Base-by-base conservation (phyloP, 2,113 vertebrate species). In the Macaca mulatta region DNA sequence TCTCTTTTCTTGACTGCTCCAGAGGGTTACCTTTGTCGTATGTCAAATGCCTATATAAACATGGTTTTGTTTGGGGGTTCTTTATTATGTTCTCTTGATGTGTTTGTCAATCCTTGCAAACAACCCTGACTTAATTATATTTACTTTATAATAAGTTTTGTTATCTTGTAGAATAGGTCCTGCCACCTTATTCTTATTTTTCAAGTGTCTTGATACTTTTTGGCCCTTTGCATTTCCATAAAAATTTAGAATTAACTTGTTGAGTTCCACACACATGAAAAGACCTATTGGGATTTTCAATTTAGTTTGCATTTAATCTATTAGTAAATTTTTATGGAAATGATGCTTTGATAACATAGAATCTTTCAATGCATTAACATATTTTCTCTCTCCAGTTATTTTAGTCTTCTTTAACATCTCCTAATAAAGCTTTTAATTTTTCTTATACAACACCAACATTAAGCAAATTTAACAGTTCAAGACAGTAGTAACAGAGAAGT, bases 181-280 rank as follows among this genome's bases (percentile, higher is more conserved):
- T 84, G 18, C 43, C n/a, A 88, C 25, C 35, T 83, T 84, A 43
- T 78, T 93, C 48, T 96, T 93, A 40, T 74, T 92, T 96, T 96
- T 94, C 4, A 94, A 89, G 16, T 92, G 27, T 69, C 14, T 75
- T 92, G 70, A 22, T 7, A 59, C 45, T 94, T 97, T 48, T 96
- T 94, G 59, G 35, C 72, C 30, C 35, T 93, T 96, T 88, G 5
- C 12, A 80, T 88, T 96, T 90, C 17, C 72, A 69, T 59, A 50
- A 93, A 61, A 84, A 90, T 88, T 96, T 95, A 81, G 50, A 84
- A 85, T 77, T 95, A 92, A 35, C 25, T 92, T 96, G 7, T 55
- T 43, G 79, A 84, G 16, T 90, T 84, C 45, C 20, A 67, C 25
- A 96, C 57, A 92, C 25, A 20, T 50, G 38, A 57, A 35, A 72